A percentile compares a stretch with the other conserved stretches of the same genome.
Evolutionary conservation across 2,113 vertebrate genomes (phyloP).

Genomic region (Laticauda colubrina): DNA sequence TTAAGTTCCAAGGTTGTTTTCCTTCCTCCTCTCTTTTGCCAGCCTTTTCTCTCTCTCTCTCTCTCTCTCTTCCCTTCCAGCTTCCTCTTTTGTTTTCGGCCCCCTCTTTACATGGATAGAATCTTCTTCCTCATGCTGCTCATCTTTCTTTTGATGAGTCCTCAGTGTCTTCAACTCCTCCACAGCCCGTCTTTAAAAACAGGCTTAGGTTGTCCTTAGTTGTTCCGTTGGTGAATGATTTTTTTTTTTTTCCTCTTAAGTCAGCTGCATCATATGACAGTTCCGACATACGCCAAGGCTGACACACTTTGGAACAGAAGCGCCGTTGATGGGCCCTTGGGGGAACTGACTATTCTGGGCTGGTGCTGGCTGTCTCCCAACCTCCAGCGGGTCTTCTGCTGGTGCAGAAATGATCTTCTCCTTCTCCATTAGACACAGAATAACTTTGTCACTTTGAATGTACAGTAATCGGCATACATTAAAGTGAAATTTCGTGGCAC

Average conservation of each 20-base stretch:
- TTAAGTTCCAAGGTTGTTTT: background rate
- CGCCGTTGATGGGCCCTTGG: background rate
- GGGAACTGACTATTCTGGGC: background rate
- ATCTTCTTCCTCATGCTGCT: background rate
- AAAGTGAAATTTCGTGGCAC: no score
- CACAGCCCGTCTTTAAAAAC: background rate
- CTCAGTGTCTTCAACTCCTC: background rate
- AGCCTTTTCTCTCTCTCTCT: background rate
- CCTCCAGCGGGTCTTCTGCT: background rate
- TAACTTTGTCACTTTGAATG: no score
- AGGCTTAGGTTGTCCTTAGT: background rate
- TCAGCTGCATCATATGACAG: background rate
- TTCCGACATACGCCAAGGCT: background rate
- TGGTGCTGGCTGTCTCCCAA: background rate
- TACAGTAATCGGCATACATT: no score
- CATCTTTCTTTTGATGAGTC: background rate
- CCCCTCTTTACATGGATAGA: background rate
- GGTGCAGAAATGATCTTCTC: background rate
- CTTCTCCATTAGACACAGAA: background rate
- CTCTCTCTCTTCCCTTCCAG: no score
- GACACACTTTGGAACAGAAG: background rate
- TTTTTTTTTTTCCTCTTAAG: background rate
- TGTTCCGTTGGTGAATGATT: background rate
- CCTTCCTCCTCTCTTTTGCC: background rate
- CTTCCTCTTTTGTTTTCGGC: background rate